Evolutionary conservation across 2,797 vertebrate species (phyloP).

Genomic region (Prunella strophiata): DNA sequence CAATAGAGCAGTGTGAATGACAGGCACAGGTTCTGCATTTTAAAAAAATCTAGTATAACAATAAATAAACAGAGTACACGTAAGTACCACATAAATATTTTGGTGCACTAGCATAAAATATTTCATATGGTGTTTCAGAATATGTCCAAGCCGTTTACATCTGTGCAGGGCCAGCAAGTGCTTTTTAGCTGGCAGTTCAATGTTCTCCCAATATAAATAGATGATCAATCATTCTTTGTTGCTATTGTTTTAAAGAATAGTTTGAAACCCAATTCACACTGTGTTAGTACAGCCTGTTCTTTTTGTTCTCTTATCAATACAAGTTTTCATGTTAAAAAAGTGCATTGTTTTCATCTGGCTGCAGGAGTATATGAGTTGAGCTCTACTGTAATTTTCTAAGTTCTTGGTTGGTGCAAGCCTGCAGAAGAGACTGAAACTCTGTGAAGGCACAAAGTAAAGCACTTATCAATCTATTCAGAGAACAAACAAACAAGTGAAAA

Average conservation of each 20-base stretch:
- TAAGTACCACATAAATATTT: constrained; percentile 25
- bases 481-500: background rate
- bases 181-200: background rate
- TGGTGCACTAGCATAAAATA: background rate
- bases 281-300: constrained; percentile 39
- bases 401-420: background rate
- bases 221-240: constrained; percentile 54
- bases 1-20: background rate
- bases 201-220: constrained; percentile 33
- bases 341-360: constrained; percentile 29
- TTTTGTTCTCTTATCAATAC: constrained; percentile 39
- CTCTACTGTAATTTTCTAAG: background rate
- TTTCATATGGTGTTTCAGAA: background rate
- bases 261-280: background rate
- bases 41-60: background rate
- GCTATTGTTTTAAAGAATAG: constrained; percentile 55
- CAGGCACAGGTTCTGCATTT: background rate
- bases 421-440: background rate
- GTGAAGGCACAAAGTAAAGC: background rate
- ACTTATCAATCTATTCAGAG: background rate
- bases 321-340: background rate
- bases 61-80: background rate
- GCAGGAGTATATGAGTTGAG: background rate
- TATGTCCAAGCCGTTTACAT: background rate
- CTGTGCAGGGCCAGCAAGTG: background rate